Percentiles rank a stretch among this genome's conserved stretches.
phyloP scores from a whole-genome alignment of 1,140 invertebrate species.

The Dendroctonus ponderosae region DNA sequence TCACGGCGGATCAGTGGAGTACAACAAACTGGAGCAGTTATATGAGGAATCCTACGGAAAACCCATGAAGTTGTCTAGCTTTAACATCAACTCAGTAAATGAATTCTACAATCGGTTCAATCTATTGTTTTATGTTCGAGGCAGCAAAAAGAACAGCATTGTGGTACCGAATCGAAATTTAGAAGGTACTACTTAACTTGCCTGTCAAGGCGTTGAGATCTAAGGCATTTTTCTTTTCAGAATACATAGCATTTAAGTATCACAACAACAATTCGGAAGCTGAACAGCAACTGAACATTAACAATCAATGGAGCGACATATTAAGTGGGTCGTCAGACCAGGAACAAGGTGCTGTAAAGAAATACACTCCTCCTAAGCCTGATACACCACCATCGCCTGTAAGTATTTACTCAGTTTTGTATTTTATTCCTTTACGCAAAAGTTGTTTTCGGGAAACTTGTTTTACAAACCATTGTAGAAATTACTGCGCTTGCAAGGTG shows the following conservation, averaged over 20 bases:
- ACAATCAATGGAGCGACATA: slow-evolving; percentile 1
- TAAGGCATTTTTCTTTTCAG: slow-evolving; percentile 23
- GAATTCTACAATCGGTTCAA: slow-evolving; percentile 42
- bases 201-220: neutral
- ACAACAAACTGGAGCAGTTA: slow-evolving; percentile 38
- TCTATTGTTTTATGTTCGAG: slow-evolving; percentile 42
- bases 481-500: no score
- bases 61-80: slow-evolving; percentile 37
- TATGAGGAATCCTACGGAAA: slow-evolving; percentile 41
- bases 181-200: slow-evolving; percentile 31
- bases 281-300: neutral
- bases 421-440: no score
- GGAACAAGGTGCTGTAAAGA: slow-evolving; percentile 8
- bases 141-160: slow-evolving; percentile 39
- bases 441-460: no score
- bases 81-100: slow-evolving; percentile 39
- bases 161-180: slow-evolving; percentile 44
- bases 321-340: no score
- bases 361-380: slow-evolving; percentile 49
- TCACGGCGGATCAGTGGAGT: slow-evolving; percentile 40
- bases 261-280: slow-evolving; percentile 8
- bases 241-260: slow-evolving; percentile 34
- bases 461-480: no score
- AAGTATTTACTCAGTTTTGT: slow-evolving; percentile 16
- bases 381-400: slow-evolving; percentile 52